Evolutionary conservation across 2,113 vertebrate species (phyloP).

Genomic region (Copsychus sechellarum): DNA sequence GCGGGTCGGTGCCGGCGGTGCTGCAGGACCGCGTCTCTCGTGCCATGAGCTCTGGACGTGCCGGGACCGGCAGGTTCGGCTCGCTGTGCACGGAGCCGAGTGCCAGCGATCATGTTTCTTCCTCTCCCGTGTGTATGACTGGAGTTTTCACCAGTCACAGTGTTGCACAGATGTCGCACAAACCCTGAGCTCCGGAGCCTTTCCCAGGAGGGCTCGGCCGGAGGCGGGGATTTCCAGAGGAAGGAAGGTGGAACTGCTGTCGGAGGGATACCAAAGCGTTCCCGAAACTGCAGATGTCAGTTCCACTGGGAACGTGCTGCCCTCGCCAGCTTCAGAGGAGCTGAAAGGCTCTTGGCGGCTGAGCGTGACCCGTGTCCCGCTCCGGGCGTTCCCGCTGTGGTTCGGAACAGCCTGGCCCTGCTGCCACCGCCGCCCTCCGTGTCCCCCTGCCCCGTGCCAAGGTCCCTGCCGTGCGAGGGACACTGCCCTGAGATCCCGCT

Average conservation of each 20-base stretch:
- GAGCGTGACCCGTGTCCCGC: background rate
- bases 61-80: background rate
- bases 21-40: background rate
- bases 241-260: background rate
- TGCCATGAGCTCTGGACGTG: background rate
- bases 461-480: background rate
- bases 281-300: background rate
- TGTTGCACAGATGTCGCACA: background rate
- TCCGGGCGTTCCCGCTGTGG: background rate
- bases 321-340: background rate
- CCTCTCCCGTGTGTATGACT: rapidly evolving
- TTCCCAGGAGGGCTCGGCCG: background rate
- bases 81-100: rapidly evolving
- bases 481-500: background rate
- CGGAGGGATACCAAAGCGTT: background rate
- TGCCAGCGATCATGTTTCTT: background rate
- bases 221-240: background rate
- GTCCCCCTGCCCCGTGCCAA: background rate
- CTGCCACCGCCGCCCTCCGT: background rate
- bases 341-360: background rate
- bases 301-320: background rate
- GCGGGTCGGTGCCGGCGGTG: background rate
- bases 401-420: background rate
- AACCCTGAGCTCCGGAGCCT: background rate
- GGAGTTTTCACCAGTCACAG: background rate